Conservation (phyloP, 2,797 vertebrate genomes). For the Poecile montanus region DNA sequence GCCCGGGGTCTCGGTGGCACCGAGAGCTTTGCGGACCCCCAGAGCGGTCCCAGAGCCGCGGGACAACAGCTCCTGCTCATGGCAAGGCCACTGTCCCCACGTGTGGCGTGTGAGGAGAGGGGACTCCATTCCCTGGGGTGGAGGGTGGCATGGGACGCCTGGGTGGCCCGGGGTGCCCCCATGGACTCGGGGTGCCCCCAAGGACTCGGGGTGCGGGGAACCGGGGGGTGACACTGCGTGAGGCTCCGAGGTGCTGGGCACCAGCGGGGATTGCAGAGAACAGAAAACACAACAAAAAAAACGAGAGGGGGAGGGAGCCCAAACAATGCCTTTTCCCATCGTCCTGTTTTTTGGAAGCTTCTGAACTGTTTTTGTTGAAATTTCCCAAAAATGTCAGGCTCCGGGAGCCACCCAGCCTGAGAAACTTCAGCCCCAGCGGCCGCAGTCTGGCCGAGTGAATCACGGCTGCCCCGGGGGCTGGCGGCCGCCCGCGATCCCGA, state of each 20-base stretch:
- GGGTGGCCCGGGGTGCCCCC: background rate
- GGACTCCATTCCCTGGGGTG: background rate
- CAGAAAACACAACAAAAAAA: background rate
- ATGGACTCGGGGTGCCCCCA: background rate
- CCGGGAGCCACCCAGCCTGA: constrained; percentile 53
- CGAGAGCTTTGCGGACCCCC: background rate
- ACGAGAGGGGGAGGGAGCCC: background rate
- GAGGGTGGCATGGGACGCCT: background rate
- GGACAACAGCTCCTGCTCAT: accelerated
- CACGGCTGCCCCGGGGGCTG: background rate
- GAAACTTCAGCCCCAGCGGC: constrained; percentile 23
- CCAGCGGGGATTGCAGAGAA: background rate
- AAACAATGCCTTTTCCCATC: constrained; percentile 47
- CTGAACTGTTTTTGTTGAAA: constrained; percentile 60
- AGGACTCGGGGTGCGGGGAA: background rate
- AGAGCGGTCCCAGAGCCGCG: accelerated
- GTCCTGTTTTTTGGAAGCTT: constrained; percentile 52
- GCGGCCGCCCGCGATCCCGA: background rate
- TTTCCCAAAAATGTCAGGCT: constrained; percentile 56
- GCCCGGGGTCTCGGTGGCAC: background rate
- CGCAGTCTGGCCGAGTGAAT: constrained; percentile 41
- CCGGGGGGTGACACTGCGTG: accelerated
- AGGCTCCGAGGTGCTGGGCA: background rate
- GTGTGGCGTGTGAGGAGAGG: background rate
- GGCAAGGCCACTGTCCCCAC: background rate